Evolutionary conservation across 2,888 invertebrate genomes (phyloP), one percentile per base, ranked within the genome.

Genomic region (Odontocolon sp.): DNA sequence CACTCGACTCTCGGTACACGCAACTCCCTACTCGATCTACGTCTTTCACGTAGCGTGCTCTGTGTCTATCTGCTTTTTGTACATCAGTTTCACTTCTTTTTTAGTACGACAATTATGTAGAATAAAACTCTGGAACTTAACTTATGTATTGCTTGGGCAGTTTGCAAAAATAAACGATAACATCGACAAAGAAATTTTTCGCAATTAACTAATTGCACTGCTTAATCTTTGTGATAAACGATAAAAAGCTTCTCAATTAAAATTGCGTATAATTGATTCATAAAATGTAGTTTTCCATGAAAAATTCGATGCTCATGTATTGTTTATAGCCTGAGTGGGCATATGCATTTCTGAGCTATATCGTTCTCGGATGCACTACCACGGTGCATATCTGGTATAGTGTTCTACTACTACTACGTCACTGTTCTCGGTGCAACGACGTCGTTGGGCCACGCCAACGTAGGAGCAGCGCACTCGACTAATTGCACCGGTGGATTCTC

Each of bases 401-500:
- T 33, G 40, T 26, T 57, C 45, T 38, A 21, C 16, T 45, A 63
- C 36, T 38, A 52, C 31, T 47, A 73, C 54, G 77, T 77, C 64
- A 73, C 64, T 52, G 36, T 54, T 66, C 69, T 73, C 40, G 26
- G 38, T 40, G 40, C 47, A 77, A 68, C 64, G 52, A 72, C 64
- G 64, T 72, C 77, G 77, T 59, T 69, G 69, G 66, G 45, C 33
- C 68, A 18, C 45, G 59, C 66, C 36, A 33, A 63, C 45, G 31
- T 23, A 64, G 26, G 59, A 66, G 69, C 77, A 61, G 64, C 68
- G 64, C 66, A 79, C 78, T 75, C 71, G 70, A 74, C 77, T 80
- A 80, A 80, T 80, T 79, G 79, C 75, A 71, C 72, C 64, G 59
- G 66, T 77, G 80, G 74, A 74, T 79, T 79, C 80, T 79, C 80